Conservation (phyloP, 2,888 invertebrate genomes). For the Bruchidius siliquastri region DNA sequence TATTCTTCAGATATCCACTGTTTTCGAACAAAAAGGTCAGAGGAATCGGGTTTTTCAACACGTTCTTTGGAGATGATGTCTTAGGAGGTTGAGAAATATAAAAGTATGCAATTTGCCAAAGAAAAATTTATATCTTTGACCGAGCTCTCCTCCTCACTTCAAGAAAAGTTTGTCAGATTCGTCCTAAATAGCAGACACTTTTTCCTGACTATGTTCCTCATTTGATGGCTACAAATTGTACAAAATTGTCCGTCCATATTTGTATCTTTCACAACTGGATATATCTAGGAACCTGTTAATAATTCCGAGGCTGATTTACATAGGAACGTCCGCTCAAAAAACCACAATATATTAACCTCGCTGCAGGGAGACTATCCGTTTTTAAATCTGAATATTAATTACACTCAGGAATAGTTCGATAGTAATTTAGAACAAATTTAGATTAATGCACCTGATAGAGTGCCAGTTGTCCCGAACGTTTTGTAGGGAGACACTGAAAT, state of each 20-base stretch:
- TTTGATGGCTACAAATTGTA: neutral
- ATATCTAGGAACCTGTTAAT: neutral
- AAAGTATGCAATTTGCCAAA: too few relatives aligned
- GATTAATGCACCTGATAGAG: constrained; percentile 11
- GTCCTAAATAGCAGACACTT: too few relatives aligned
- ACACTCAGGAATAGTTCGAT: constrained; percentile 10
- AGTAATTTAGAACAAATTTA: constrained; percentile 12
- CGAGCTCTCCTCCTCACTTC: too few relatives aligned
- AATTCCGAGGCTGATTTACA: neutral
- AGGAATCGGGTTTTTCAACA: too few relatives aligned
- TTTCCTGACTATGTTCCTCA: too few relatives aligned
- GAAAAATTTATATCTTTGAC: too few relatives aligned
- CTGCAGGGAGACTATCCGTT: neutral
- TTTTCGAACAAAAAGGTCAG: too few relatives aligned
- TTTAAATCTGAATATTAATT: constrained; percentile 12
- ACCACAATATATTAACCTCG: neutral
- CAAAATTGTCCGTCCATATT: neutral
- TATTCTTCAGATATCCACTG: too few relatives aligned
- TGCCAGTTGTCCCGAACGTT: neutral
- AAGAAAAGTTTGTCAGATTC: too few relatives aligned
- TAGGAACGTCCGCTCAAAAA: neutral
- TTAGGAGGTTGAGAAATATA: too few relatives aligned
- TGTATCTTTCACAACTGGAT: neutral
- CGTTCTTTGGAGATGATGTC: too few relatives aligned
- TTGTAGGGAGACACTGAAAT: neutral